These are phyloP conservation scores for Pristionchus fissidentatus DNA, from an alignment of 2,888 invertebrate species.

Conservation along the genomic window DNA sequence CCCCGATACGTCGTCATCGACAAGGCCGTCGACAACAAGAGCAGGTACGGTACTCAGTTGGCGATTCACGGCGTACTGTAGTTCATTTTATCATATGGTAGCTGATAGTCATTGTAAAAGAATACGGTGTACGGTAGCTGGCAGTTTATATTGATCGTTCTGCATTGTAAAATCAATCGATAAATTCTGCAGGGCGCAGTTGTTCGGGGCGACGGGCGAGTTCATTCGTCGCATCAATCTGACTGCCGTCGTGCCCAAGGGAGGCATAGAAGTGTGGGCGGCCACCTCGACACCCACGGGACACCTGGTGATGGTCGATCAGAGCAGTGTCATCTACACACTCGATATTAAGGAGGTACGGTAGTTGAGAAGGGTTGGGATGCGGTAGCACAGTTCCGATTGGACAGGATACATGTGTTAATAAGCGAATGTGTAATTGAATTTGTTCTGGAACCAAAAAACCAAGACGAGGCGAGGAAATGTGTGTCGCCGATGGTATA, in stretches of 20 bases:
- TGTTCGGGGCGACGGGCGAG: conserved; percentile 62
- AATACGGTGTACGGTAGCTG: too few species aligned
- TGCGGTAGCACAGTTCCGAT: too few species aligned
- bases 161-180: too few species aligned
- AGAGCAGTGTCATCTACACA: conserved; percentile 45
- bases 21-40: conserved; percentile 52
- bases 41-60: conserved; percentile 40
- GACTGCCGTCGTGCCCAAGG: conserved; percentile 58
- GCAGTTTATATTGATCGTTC: too few species aligned
- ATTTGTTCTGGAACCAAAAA: too few species aligned
- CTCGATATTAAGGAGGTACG: conserved; percentile 48
- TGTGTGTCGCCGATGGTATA: too few species aligned
- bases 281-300: conserved; percentile 61
- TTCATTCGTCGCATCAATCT: conserved; percentile 63
- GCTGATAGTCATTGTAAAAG: too few species aligned
- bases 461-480: background rate
- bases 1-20: conserved; percentile 64
- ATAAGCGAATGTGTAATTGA: too few species aligned
- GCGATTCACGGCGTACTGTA: too few species aligned
- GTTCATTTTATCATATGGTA: too few species aligned
- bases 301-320: conserved; percentile 68
- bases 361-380: background rate
- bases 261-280: conserved; percentile 54
- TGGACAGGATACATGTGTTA: too few species aligned
- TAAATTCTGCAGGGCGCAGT: conserved; percentile 53